Conservation (phyloP, 2,113 vertebrate species). For the Pelodiscus sinensis region DNA sequence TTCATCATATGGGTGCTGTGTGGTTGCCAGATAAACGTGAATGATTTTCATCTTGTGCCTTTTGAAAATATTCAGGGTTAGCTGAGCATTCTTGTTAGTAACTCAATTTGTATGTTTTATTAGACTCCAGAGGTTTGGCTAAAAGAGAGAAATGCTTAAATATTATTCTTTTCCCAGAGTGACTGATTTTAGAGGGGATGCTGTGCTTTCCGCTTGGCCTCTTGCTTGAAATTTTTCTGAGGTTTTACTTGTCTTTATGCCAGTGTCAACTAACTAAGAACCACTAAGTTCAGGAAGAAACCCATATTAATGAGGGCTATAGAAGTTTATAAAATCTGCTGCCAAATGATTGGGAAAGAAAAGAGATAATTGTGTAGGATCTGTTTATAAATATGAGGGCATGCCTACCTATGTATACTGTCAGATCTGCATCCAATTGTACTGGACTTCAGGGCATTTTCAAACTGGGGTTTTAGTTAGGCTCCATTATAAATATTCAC, state of each 20-base stretch:
- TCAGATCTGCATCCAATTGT: not conserved
- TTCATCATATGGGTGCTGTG: conserved; percentile 22
- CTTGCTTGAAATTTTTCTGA: not conserved
- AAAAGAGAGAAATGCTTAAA: conserved; percentile 16
- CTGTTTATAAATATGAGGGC: not conserved
- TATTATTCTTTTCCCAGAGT: not conserved
- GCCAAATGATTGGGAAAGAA: not conserved
- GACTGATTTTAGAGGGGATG: conserved; percentile 1
- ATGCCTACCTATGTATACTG: not conserved
- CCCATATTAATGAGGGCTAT: not conserved
- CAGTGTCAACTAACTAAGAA: not conserved
- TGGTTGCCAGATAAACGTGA: conserved; percentile 32
- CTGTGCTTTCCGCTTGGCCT: not conserved
- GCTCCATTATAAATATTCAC: not conserved
- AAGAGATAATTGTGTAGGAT: not conserved
- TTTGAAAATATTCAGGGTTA: conserved; percentile 48
- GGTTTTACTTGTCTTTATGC: not conserved
- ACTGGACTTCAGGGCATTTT: not conserved
- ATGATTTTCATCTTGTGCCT: conserved; percentile 21
- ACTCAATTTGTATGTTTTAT: conserved; percentile 42
- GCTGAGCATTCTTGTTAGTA: conserved; percentile 28
- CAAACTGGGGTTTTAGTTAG: not conserved
- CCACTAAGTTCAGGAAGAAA: not conserved
- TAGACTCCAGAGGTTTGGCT: not conserved
- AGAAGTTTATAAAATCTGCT: not conserved